Evolutionary conservation across 2,797 vertebrate genomes (phyloP), one percentile per base, ranked within the genome.

Genomic region (Xenopus petersii): DNA sequence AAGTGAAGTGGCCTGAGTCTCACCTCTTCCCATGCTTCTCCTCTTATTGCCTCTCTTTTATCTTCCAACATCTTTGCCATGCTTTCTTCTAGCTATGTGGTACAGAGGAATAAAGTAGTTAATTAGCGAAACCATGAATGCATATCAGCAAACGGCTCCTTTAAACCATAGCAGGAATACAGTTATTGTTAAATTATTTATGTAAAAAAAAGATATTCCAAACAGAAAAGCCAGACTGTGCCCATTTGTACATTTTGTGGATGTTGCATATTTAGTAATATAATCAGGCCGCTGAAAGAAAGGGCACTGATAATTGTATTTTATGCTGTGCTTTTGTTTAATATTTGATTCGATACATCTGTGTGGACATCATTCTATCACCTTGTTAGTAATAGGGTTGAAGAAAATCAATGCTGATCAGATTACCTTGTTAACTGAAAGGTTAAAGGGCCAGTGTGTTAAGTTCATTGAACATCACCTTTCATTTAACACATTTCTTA

Each of bases 381-480:
- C 91, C 92, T 93, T 91, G 91, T 91, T 91, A 91, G 92, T 92
- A 94, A 90, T 91, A 89, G 87, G 85, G 90, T 90, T 90, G 91
- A 87, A 87, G 88, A 93, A 97, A 97, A 97, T 97, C 94, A 94
- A 95, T 97, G 93, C 83, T 92, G 94, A 95, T 94, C 93, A 94
- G 93, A 96, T 96, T 93, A 94, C 90, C 91, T 93, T 90, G 92
- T 94, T 94, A 91, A 91, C 89, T 92, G 93, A 88, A 92, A 92
- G 93, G 93, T 93, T 93, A 91, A 89, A 86, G 90, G 89, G 89
- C 86, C 86, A 88, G 86, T 88, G 89, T 92, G 90, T 89, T 91
- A 91, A 91, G 93, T 93, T 93, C 92, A 93, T 87, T 92, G 91
- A 89, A 88, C 88, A 91, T 91, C 90, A 92, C 89, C 91, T 92